These are phyloP conservation scores for Luffia ferchaultella DNA, from an alignment of 2,888 invertebrate genomes.

Conservation along the genomic window DNA sequence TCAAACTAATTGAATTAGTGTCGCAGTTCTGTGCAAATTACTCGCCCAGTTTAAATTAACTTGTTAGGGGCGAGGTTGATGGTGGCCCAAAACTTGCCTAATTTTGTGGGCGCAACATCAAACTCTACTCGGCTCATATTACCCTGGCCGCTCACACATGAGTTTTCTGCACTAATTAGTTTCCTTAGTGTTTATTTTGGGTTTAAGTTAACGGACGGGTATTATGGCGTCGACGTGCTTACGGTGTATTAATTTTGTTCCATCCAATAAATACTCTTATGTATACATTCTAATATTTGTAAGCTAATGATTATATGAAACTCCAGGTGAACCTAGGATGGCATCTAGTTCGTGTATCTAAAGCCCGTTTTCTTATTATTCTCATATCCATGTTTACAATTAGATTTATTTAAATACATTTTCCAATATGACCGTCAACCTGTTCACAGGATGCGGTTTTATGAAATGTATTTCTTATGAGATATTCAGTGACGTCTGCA, in stretches of 20 bases:
- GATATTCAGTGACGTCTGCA: too few relatives aligned
- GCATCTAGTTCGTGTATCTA: too few relatives aligned
- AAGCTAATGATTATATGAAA: too few relatives aligned
- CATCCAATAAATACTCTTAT: too few relatives aligned
- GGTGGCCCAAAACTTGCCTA: constrained; percentile 12
- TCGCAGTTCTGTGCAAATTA: constrained; percentile 11
- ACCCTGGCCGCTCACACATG: constrained; percentile 6
- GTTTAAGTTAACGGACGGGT: constrained; percentile 4
- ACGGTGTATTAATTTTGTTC: constrained; percentile 5
- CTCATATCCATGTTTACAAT: too few relatives aligned
- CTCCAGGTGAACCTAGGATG: too few relatives aligned
- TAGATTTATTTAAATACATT: too few relatives aligned
- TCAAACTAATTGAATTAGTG: constrained; percentile 12
- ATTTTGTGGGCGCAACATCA: constrained; percentile 13
- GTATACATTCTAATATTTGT: too few relatives aligned
- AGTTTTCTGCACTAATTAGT: constrained; percentile 12
- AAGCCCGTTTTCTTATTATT: too few relatives aligned
- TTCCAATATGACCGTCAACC: too few relatives aligned
- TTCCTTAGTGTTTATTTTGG: constrained; percentile 10
- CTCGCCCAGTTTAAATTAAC: constrained; percentile 13
- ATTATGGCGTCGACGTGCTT: constrained; percentile 3
- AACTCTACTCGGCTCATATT: constrained; percentile 9
- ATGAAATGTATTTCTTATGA: too few relatives aligned
- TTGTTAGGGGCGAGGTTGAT: constrained; percentile 10
- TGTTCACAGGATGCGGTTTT: too few relatives aligned